These are phyloP conservation scores for Drosophila nr. medialis DNA, from an alignment of 2,888 invertebrate genomes.

Conservation along the genomic window DNA sequence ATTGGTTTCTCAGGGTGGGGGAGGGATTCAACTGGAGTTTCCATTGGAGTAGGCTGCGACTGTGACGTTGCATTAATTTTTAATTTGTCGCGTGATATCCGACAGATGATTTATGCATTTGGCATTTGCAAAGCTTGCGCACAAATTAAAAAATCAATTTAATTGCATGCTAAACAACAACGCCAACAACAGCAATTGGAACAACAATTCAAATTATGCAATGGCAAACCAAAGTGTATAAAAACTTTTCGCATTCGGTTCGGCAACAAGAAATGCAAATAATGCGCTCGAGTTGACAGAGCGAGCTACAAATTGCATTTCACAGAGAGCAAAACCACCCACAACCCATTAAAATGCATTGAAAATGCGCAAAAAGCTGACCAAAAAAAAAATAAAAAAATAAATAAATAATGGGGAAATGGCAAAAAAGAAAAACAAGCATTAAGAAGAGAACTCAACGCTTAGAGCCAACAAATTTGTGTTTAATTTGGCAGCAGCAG, in stretches of 20 bases:
- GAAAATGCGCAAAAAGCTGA: conserved; percentile 54
- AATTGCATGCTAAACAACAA: conserved; percentile 36
- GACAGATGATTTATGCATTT: conserved; percentile 67
- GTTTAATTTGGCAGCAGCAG: conserved; percentile 69
- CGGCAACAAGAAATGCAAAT: conserved; percentile 70
- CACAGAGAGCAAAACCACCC: conserved; percentile 50
- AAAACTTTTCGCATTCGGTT: conserved; percentile 50
- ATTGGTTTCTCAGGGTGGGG: conserved; percentile 6
- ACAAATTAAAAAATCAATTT: conserved; percentile 68
- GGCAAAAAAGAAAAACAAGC: conserved; percentile 17
- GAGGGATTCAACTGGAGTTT: neutral
- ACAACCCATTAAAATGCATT: conserved; percentile 61
- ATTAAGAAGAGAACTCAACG: conserved; percentile 26
- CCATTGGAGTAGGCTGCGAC: neutral
- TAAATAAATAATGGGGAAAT: conserved; percentile 15
- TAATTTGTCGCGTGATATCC: conserved; percentile 61
- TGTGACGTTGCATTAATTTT: conserved; percentile 66
- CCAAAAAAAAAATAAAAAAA: conserved; percentile 36
- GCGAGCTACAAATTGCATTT: conserved; percentile 63
- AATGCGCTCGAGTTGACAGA: conserved; percentile 60
- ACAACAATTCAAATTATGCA: conserved; percentile 41
- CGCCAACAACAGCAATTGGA: conserved; percentile 4
- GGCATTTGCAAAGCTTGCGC: conserved; percentile 32
- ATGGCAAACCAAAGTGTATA: conserved; percentile 9
- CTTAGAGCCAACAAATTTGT: conserved; percentile 55